These are phyloP conservation scores for Chaitophorus viminalis DNA, from an alignment of 2,888 invertebrate species.

Conservation along the genomic window DNA sequence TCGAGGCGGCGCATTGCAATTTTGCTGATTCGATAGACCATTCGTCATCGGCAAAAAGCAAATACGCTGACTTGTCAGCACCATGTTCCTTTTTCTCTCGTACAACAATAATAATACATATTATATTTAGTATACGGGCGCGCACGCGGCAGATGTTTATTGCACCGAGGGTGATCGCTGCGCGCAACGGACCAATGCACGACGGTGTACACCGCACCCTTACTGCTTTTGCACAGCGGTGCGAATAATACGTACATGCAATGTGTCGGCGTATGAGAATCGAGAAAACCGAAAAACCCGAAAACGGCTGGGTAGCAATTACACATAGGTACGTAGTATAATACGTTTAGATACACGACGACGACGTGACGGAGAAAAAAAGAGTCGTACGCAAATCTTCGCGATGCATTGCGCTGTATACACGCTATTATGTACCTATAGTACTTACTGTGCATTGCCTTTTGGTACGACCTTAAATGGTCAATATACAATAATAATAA, in stretches of 20 bases:
- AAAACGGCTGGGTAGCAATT: no score
- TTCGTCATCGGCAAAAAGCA: constrained; percentile 59
- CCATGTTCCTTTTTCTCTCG: constrained; percentile 29
- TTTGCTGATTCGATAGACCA: constrained; percentile 57
- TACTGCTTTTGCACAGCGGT: no score
- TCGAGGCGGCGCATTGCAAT: constrained; percentile 45
- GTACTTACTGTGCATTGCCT: neutral
- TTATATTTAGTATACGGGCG: no score
- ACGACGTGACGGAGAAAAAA: no score
- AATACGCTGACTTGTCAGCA: constrained; percentile 58
- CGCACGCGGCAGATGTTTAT: constrained; percentile 32
- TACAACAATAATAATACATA: neutral
- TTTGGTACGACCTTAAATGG: constrained; percentile 17
- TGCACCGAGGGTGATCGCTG: neutral
- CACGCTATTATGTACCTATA: neutral
- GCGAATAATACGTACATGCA: no score
- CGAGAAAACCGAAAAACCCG: neutral
- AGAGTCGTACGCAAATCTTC: no score
- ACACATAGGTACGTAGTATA: no score
- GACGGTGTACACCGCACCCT: neutral
- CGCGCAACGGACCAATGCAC: constrained; percentile 15
- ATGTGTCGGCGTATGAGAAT: neutral
- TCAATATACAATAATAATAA: constrained; percentile 16
- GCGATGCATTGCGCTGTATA: no score
- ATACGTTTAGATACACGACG: no score